Conservation (phyloP, 2,113 vertebrate genomes). For the Peucedramus taeniatus region DNA sequence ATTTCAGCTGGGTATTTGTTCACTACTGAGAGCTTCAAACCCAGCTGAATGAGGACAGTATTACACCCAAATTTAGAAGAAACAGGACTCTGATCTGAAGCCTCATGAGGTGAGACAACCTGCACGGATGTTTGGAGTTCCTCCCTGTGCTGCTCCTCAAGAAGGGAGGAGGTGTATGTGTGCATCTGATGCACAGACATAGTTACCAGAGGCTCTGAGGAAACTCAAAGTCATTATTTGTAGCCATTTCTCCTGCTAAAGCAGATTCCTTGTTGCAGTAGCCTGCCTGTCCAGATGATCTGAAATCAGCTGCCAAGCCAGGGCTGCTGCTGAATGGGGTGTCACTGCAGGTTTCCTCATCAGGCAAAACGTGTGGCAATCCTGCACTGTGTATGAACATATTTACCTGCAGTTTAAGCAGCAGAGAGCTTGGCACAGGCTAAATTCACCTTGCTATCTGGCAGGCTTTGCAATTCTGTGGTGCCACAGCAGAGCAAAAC, state of each 20-base stretch:
- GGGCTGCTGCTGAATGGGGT: neutral
- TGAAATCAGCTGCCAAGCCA: neutral
- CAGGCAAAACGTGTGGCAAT: neutral
- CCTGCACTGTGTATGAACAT: accelerated
- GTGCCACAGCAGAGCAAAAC: neutral
- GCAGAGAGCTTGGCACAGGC: neutral
- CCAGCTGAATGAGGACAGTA: neutral
- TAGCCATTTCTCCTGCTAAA: neutral
- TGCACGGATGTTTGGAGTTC: neutral
- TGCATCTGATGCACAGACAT: neutral
- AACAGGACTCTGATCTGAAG: neutral
- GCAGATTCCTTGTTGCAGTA: neutral
- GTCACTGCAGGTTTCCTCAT: neutral
- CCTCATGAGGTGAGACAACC: neutral
- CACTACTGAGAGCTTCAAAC: neutral
- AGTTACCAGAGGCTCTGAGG: neutral
- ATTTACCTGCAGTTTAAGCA: neutral
- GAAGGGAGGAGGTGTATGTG: neutral
- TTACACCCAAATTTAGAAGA: neutral
- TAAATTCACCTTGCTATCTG: neutral
- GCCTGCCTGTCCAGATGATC: neutral
- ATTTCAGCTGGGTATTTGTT: neutral
- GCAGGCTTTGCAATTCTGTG: neutral
- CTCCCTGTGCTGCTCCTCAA: neutral
- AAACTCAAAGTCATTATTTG: neutral